Base-by-base conservation (phyloP, 2,797 vertebrate genomes). In the Hemibagrus guttatus region DNA sequence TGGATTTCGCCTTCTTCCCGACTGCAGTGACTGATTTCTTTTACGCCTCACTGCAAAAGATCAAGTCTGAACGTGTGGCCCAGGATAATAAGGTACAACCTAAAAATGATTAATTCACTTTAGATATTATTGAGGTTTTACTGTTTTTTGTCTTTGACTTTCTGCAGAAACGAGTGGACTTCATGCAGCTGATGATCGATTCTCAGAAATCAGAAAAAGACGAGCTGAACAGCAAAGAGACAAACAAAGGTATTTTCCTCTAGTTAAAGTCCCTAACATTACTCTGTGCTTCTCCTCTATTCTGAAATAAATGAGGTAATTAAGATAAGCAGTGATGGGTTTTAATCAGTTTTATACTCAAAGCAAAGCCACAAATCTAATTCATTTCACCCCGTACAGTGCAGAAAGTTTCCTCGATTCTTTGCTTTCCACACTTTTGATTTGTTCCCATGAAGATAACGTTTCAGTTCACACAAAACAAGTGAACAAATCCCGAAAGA, bases 151-250 rank as follows among this genome's bases (percentile, higher is more conserved):
- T 81, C 17, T 61, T 42, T 84, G 46, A 61, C 26, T 42, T 68
- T 28, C 46, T 88, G 84, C 81, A 95, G 93, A 92, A 31, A 2
- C 84, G 92, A 17, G 94, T 96, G 63, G 96, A 97, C 91, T 96
- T 97, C 86, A 92, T 97, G 90, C 95, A 96, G 86, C 90, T 97
- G 71, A 96, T 96, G 96, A 89, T 96, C 12, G 95, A 97, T 26
- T 92, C 94, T 0, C 95, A 96, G 89, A 90, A 16, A 8, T 86
- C 91, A 66, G 0, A 84, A 86, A 1, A 13, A 26, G 66, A 84
- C 3, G 52, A 90, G 5, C 7, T 4, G 0, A 81, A 79, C 17
- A 6, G 87, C 19, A 1, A 78, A 9, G 92, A 93, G 91, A 91
- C 92, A 85, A 17, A 85, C 17, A 17, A 74, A 83, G 82, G 35